Evolutionary conservation across 2,797 vertebrate species (phyloP).

Genomic region (Prunella strophiata): DNA sequence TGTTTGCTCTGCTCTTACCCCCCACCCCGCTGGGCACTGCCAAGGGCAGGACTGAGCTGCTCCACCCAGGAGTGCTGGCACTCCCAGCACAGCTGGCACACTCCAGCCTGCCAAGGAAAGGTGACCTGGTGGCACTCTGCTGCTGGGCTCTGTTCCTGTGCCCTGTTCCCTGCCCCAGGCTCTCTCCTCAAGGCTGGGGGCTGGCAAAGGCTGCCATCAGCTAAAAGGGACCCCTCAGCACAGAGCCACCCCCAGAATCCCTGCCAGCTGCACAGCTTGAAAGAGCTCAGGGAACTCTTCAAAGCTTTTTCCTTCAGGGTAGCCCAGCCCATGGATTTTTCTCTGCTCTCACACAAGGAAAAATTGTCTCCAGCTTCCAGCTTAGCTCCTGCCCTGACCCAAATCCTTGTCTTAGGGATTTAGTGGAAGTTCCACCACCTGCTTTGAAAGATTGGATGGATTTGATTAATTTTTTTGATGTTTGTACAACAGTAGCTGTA

Average conservation of each 20-base stretch:
- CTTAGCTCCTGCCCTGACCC: neutral
- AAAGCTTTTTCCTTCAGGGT: neutral
- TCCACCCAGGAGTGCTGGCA: no score
- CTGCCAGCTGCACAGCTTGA: neutral
- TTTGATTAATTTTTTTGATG: neutral
- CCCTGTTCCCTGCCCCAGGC: neutral
- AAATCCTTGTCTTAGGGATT: neutral
- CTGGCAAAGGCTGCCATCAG: neutral
- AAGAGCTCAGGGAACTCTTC: neutral
- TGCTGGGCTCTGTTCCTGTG: neutral
- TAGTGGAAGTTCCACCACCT: neutral
- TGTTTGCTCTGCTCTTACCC: neutral
- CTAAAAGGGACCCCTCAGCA: neutral
- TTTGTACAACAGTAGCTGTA: neutral
- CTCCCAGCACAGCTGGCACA: neutral
- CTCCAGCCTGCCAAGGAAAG: neutral
- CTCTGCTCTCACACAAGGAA: neutral
- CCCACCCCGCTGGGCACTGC: neutral
- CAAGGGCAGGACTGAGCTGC: neutral
- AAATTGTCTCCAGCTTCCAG: neutral
- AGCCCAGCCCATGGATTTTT: neutral
- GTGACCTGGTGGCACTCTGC: accelerated
- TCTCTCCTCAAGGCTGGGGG: neutral
- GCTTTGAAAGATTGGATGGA: neutral
- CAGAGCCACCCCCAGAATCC: neutral